Evolutionary conservation across 2,888 invertebrate genomes (phyloP), one percentile per base, ranked within the genome.

Genomic region (Parelbella ahira): DNA sequence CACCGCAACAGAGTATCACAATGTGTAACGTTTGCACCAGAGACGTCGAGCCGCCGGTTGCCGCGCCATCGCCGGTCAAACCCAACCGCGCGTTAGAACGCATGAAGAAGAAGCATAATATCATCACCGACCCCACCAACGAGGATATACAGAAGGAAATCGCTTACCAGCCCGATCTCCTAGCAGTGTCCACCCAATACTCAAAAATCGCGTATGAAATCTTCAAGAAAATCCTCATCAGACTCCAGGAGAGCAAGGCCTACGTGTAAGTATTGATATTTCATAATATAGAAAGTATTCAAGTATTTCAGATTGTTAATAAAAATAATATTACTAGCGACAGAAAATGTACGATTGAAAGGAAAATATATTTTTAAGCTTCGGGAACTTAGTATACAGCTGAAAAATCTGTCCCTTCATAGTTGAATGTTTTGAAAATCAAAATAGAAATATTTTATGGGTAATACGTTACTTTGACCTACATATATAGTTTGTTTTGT

Each of bases 221-320:
- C 12, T 60, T 88, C 59, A 75, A 76, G 46, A 60, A 68, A 10
- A 61, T 60, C 12, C 49, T 79, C 50, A 76, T 66, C 38, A 61
- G 63, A 1, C 49, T 86, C 15, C 83, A 87, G 48, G 80, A 84
- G 47, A 78, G 87, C 42, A 86, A 86, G 54, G 69, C 78, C 6
- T 89, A 81, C 60, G 80, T 80, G 90, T 90, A 42, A 89, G 89
- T 88, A 37, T 15, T n/a, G n/a, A n/a, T n/a, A n/a, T n/a, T n/a
- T n/a, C n/a, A n/a, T n/a, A n/a, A n/a, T n/a, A n/a, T n/a, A n/a
- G n/a, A n/a, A n/a, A n/a, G n/a, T n/a, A n/a, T n/a, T n/a, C n/a
- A n/a, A n/a, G n/a, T n/a, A n/a, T n/a, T n/a, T n/a, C n/a, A n/a
- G n/a, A n/a, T n/a, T n/a, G n/a, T n/a, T n/a, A n/a, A n/a, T n/a